Evolutionary conservation across 2,888 invertebrate species (phyloP).

Genomic region (Anticlea derivata): DNA sequence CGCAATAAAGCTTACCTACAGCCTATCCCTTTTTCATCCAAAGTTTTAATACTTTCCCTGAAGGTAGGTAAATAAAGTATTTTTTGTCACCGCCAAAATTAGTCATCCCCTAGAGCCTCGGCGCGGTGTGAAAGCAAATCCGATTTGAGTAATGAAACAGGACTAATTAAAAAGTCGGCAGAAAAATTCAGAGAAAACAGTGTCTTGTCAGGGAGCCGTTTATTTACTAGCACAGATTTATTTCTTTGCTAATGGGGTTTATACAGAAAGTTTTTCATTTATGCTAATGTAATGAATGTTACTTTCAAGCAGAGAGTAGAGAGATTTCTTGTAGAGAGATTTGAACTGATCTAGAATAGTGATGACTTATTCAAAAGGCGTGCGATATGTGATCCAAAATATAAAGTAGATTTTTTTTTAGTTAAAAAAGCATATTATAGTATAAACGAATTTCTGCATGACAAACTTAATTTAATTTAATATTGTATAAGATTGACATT

Average conservation of each 20-base stretch:
- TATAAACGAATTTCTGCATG: no score
- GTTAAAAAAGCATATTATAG: no score
- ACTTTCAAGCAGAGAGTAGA: not conserved
- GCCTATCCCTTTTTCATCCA: not conserved
- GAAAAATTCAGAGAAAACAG: slow-evolving; percentile 62
- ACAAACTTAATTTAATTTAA: no score
- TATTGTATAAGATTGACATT: no score
- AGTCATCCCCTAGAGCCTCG: slow-evolving; percentile 62
- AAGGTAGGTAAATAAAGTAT: slow-evolving; percentile 23
- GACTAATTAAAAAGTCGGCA: slow-evolving; percentile 70
- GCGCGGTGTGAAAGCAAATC: slow-evolving; percentile 64
- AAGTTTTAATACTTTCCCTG: slow-evolving; percentile 12
- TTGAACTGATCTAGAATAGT: no score
- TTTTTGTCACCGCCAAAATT: slow-evolving; percentile 56
- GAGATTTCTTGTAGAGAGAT: no score
- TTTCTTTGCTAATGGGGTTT: slow-evolving; percentile 14
- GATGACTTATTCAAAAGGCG: no score
- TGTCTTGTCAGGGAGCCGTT: slow-evolving; percentile 50
- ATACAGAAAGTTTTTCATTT: slow-evolving; percentile 16
- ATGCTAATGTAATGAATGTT: slow-evolving; percentile 7
- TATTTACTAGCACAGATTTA: slow-evolving; percentile 41
- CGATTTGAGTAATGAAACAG: slow-evolving; percentile 73
- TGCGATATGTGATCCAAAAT: no score
- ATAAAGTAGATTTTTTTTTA: no score
- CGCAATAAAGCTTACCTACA: slow-evolving; percentile 14